Evolutionary conservation across 2,888 invertebrate species (phyloP), one percentile per base, ranked within the genome.

Genomic region (Ophion ellenae): DNA sequence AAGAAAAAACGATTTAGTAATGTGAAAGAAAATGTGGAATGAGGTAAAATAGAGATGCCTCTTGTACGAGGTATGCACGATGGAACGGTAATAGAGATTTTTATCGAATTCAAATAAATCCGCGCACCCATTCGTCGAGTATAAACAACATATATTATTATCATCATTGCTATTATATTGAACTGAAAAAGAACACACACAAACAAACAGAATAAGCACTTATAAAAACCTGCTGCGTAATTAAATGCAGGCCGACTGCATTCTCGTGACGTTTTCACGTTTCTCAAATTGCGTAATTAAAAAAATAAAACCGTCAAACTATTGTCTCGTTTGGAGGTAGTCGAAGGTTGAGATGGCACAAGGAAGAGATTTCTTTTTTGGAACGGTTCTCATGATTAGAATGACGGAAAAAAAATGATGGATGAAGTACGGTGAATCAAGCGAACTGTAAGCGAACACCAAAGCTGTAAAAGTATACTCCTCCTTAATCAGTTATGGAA

Each of bases 391-490:
- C 70, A 69, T 74, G 69, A 83, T 83, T 73, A 70, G 53, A 64
- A 64, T 40, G 70, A 74, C 28, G 61, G 47, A 70, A 36, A 80
- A 86, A 83, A 78, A 79, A 88, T 82, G 66, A 57, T 82, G 67
- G 78, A 70, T 84, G 57, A 76, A 75, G 79, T 81, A 86, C 71
- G 84, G 84, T 87, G 84, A 86, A 87, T 87, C 86, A 90, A 88
- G 88, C 90, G 90, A 93, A 93, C 93, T 93, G 93, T 93, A 93
- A 93, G 90, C 92, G 93, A 93, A 94, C 93, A 93, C 93, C 93
- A 94, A 93, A 91, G 90, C 89, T 91, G 91, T 93, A 93, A 92
- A 67, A 85, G 90, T 91, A 89, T 89, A 90, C 90, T 90, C 79
- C 86, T 87, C 85, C 76, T 86, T 81, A 88, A 84, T 81, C 84